Percentiles rank a stretch among this genome's conserved stretches.
Conservation (phyloP, 2,888 invertebrate genomes). For the Leistus spinibarbis region DNA sequence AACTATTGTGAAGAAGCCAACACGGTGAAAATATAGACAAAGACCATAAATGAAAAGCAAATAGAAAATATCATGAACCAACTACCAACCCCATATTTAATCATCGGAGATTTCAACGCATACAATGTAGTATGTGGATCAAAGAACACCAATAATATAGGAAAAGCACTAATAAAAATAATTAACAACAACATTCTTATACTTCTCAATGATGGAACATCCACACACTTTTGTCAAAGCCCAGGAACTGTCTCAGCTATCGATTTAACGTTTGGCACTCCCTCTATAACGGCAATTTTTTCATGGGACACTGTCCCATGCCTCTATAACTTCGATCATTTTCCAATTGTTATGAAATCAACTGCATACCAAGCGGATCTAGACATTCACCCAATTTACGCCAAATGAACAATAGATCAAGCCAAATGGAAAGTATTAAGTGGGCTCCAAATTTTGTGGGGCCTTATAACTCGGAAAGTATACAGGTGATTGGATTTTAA, state of each 20-base stretch:
- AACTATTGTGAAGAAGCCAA: conserved; percentile 4
- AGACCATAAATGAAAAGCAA: background rate
- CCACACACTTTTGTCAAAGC: conserved; percentile 9
- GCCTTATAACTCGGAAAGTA: too few species aligned
- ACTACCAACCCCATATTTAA: background rate
- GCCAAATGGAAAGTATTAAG: conserved; percentile 1
- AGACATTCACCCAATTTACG: conserved; percentile 2
- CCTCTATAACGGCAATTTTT: background rate
- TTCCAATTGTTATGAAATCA: conserved; percentile 2
- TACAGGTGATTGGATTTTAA: too few species aligned
- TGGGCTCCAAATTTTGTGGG: too few species aligned
- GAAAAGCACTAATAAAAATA: conserved; percentile 3
- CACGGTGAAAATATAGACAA: background rate
- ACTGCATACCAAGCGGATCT: background rate
- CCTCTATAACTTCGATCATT: conserved; percentile 4
- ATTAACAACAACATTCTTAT: background rate
- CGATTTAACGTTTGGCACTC: background rate
- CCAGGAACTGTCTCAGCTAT: conserved; percentile 10
- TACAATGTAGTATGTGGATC: too few species aligned
- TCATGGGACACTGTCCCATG: background rate
- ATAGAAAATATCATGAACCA: background rate
- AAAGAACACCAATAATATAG: background rate
- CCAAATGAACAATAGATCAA: background rate
- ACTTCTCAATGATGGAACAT: background rate
- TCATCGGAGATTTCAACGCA: too few species aligned